Percentiles rank a stretch among this genome's conserved stretches.
These are phyloP conservation scores for Linnaemya vulpina DNA, from an alignment of 2,888 invertebrate genomes.

Conservation along the genomic window DNA sequence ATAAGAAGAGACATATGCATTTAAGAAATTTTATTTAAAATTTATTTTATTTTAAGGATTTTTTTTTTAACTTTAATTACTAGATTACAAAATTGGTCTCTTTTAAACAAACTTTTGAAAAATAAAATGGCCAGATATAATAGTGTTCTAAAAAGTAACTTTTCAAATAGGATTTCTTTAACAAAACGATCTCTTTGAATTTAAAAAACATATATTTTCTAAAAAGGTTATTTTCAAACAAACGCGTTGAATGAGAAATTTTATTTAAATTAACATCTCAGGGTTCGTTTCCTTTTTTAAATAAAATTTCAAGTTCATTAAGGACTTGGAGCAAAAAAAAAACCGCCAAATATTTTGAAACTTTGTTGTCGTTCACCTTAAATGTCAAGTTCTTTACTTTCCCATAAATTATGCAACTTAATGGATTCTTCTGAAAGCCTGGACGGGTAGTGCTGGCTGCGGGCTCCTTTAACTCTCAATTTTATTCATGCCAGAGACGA, in stretches of 20 bases:
- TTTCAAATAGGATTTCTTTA: too few species aligned
- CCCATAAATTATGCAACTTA: constrained; percentile 49
- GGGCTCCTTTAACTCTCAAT: constrained; percentile 35
- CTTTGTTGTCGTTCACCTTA: constrained; percentile 16
- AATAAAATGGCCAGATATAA: too few species aligned
- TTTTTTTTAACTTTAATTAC: too few species aligned
- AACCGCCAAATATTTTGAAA: constrained; percentile 15
- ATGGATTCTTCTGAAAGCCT: constrained; percentile 31
- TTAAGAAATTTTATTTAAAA: too few species aligned
- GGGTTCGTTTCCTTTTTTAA: neutral
- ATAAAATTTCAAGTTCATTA: constrained; percentile 32
- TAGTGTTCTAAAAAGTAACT: too few species aligned
- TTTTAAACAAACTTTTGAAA: too few species aligned
- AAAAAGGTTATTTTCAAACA: neutral
- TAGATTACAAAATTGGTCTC: too few species aligned
- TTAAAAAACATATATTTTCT: too few species aligned
- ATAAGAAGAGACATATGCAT: too few species aligned
- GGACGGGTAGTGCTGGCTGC: constrained; percentile 3
- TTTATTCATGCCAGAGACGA: constrained; percentile 31
- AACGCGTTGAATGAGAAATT: neutral
- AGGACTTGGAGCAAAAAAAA: neutral
- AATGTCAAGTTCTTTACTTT: constrained; percentile 35
- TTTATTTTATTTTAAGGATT: too few species aligned
- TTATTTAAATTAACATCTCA: neutral
- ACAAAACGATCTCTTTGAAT: too few species aligned